Evolutionary conservation across 2,113 vertebrate genomes (phyloP).

Genomic region (Myiozetetes cayanensis): DNA sequence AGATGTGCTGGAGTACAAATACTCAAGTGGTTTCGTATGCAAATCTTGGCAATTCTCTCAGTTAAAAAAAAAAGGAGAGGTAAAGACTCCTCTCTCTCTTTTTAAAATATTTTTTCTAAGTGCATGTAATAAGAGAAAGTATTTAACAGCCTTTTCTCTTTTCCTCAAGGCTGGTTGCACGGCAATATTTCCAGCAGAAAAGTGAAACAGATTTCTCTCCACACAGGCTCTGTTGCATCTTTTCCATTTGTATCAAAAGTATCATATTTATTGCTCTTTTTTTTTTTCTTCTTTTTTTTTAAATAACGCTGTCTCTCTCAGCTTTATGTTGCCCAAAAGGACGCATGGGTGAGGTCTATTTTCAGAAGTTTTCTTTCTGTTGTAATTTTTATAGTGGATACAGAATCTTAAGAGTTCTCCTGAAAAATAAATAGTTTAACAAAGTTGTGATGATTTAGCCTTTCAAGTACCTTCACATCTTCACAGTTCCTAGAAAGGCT

Average conservation of each 20-base stretch:
- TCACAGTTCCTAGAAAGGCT: background rate
- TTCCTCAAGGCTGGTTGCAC: background rate
- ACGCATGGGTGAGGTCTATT: background rate
- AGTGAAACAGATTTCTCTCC: background rate
- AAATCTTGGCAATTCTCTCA: background rate
- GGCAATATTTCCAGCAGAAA: background rate
- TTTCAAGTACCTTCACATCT: background rate
- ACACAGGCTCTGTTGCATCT: background rate
- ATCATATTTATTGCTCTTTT: background rate
- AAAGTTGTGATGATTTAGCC: background rate
- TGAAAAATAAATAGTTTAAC: background rate
- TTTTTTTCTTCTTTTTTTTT: background rate
- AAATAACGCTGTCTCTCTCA: background rate
- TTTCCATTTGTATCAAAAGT: background rate
- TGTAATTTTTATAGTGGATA: background rate
- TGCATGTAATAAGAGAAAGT: background rate
- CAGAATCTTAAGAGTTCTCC: background rate
- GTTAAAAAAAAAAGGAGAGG: background rate
- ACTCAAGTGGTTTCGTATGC: conserved; percentile 13
- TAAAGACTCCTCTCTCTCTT: background rate
- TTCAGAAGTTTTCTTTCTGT: background rate
- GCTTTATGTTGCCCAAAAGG: background rate
- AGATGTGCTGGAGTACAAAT: conserved; percentile 24
- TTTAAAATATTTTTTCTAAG: background rate
- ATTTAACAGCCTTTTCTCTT: background rate